These are phyloP conservation scores for Gorsachius goisagi DNA, from an alignment of 2,113 vertebrate genomes.

Conservation along the genomic window DNA sequence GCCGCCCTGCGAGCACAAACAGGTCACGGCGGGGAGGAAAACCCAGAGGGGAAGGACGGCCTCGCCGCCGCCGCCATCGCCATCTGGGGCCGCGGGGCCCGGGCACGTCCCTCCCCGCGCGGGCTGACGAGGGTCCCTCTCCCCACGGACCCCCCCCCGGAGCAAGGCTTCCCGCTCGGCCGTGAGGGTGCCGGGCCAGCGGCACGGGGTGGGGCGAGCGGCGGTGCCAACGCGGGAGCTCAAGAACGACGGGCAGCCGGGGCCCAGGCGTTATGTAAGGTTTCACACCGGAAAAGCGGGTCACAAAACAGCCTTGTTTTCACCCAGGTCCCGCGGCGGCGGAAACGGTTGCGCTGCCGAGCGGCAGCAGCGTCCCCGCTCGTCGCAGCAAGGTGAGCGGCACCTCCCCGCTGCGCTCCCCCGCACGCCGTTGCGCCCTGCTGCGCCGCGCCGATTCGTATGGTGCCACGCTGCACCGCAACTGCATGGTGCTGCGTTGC, in stretches of 20 bases:
- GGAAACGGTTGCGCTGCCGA: background rate
- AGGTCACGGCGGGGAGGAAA: background rate
- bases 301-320: background rate
- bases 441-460: accelerated
- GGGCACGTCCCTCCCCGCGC: background rate
- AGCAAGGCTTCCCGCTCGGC: background rate
- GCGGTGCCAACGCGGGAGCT: background rate
- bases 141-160: background rate
- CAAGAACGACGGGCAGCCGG: background rate
- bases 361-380: background rate
- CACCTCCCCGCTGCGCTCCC: background rate
- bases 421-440: too few relatives aligned
- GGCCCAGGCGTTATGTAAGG: background rate
- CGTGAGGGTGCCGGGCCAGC: background rate
- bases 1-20: background rate
- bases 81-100: accelerated
- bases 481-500: background rate
- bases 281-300: slow-evolving; percentile 8
- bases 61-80: accelerated
- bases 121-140: accelerated
- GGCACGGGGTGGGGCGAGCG: accelerated
- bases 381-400: background rate
- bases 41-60: background rate
- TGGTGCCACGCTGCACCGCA: accelerated
- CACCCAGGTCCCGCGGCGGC: background rate